Evolutionary conservation across 2,888 invertebrate genomes (phyloP), one percentile per base, ranked within the genome.

Genomic region (Drosophila atripex): DNA sequence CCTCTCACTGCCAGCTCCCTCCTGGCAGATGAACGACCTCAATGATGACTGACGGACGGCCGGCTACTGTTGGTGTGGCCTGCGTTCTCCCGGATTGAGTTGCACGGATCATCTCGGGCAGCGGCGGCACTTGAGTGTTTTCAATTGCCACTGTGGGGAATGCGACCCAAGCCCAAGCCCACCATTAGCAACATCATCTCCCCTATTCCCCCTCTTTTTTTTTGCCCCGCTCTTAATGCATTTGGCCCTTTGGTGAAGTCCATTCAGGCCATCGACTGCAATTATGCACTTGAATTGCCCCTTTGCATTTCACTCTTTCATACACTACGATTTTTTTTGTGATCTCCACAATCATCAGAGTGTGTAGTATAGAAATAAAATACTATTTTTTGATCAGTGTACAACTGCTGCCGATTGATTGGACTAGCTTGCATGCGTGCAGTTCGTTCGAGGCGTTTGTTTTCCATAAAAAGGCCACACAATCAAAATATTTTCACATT

Each of bases 91-190:
- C 65, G 71, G 86, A 55, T 78, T 64, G 61, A 71, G 63, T 61
- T 71, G 65, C 77, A 64, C 73, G 61, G 86, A 85, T 87, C 82
- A 60, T 64, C 70, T 61, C 60, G 49, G 60, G 59, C 16, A 32
- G 21, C 64, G 35, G 53, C 53, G 59, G 86, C 86, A 82, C 86
- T 82, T 82, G 88, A 87, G 71, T 82, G 87, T 85, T 71, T 82
- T 82, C 88, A 85, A 87, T 80, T 72, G 78, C 68, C 51, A 71
- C 70, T 76, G 68, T 54, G 59, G 58, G 59, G 56, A 70, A 51
- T 46, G 75, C 56, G 70, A 78, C 65, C 65, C 35, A 52, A 54
- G 64, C 18, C 18, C 18, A 18, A 2, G 9, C 65, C 63, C 23
- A 43, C 39, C 58, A 75, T 68, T 57, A 61, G 61, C 61, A 76